phyloP scores from a whole-genome alignment of 2,113 vertebrate genomes.

The Empidonax traillii region DNA sequence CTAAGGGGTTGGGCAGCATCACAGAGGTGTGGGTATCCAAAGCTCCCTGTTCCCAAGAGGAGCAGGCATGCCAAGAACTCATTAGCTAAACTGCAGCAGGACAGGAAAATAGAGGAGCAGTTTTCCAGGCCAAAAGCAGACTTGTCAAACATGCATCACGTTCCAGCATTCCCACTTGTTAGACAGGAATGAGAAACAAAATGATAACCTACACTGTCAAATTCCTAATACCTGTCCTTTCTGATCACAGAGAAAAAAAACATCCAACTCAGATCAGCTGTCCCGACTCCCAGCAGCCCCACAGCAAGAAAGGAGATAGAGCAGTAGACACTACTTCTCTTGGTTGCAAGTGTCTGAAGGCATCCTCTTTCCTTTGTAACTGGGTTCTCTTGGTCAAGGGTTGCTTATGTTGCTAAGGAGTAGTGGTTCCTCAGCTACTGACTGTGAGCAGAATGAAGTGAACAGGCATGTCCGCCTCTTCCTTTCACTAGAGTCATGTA shows the following conservation, averaged over 20 bases:
- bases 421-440: not conserved
- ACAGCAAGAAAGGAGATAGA: not conserved
- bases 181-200: not conserved
- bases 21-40: not conserved
- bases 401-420: not conserved
- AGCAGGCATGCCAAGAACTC: not conserved
- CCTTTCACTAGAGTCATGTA: not conserved
- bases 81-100: not conserved
- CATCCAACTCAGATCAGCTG: not conserved
- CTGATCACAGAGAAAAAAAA: not conserved
- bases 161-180: not conserved
- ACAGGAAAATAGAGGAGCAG: not conserved
- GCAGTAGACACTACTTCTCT: not conserved
- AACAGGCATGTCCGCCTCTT: not conserved
- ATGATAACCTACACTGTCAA: not conserved
- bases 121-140: not conserved
- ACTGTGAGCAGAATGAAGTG: not conserved
- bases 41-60: not conserved
- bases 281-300: not conserved
- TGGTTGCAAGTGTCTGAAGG: not conserved
- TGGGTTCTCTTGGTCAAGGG: not conserved
- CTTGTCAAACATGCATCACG: not conserved
- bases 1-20: not conserved
- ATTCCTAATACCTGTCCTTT: not conserved
- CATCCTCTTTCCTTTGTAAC: not conserved